These are phyloP conservation scores for Tetrao urogallus DNA, from an alignment of 2,113 vertebrate species.

Conservation along the genomic window DNA sequence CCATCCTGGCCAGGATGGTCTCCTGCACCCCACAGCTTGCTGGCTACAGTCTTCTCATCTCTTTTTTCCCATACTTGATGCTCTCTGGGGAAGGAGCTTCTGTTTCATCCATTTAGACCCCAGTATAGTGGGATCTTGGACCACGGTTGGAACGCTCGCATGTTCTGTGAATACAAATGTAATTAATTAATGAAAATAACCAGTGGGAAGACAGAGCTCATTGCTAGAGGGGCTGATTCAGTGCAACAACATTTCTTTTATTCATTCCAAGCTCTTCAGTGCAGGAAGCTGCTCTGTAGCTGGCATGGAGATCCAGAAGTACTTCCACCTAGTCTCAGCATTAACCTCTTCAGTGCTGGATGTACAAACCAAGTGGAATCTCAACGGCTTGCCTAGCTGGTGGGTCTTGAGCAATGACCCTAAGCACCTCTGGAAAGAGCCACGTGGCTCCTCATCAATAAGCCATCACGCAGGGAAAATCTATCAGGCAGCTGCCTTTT, in stretches of 20 bases:
- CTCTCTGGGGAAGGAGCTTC: background rate
- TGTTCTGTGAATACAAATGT: background rate
- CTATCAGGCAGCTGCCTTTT: conserved; percentile 47
- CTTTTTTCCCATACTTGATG: background rate
- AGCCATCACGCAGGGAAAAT: background rate
- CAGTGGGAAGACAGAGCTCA: background rate
- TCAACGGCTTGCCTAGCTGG: background rate
- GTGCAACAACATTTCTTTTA: background rate
- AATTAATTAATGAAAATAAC: conserved; percentile 30
- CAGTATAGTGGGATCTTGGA: background rate
- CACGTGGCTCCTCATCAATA: background rate
- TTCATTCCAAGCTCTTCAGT: background rate
- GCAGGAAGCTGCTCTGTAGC: background rate
- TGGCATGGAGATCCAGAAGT: background rate
- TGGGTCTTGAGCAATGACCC: background rate
- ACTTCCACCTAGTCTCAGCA: background rate
- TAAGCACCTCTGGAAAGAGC: background rate
- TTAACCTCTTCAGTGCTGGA: background rate
- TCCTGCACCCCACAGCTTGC: background rate
- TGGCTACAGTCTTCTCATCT: background rate
- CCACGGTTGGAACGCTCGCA: background rate
- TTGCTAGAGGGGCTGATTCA: background rate
- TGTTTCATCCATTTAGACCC: background rate
- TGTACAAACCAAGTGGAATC: background rate
- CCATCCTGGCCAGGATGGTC: background rate